These are phyloP conservation scores for Acanthopagrus latus DNA, from an alignment of 2,797 vertebrate species.

Conservation along the genomic window DNA sequence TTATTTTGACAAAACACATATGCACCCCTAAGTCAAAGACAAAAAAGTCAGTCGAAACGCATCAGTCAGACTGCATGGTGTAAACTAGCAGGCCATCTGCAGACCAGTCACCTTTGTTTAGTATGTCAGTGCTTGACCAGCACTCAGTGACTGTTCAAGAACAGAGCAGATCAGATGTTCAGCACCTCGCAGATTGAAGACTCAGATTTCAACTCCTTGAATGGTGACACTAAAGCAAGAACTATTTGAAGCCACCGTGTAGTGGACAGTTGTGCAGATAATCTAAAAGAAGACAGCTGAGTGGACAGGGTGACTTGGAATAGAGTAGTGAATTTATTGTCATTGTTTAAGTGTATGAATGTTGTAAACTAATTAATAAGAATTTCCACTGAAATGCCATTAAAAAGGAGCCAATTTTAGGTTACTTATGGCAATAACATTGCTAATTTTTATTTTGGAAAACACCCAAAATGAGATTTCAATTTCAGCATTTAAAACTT, in stretches of 20 bases:
- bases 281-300: slow-evolving; percentile 36
- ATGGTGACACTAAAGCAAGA: slow-evolving; percentile 41
- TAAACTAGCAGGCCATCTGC: background rate
- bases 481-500: background rate
- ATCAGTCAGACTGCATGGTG: background rate
- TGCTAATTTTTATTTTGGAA: background rate
- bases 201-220: slow-evolving; percentile 72
- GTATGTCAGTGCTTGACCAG: slow-evolving; percentile 6
- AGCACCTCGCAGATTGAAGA: slow-evolving; percentile 43
- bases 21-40: background rate
- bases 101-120: slow-evolving; percentile 24
- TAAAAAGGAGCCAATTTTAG: background rate
- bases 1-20: background rate
- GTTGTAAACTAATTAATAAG: background rate
- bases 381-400: background rate
- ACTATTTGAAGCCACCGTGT: slow-evolving; percentile 52
- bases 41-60: background rate
- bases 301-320: background rate
- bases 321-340: background rate
- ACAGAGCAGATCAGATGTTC: slow-evolving; percentile 45
- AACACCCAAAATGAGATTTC: background rate
- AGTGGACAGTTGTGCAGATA: slow-evolving; percentile 28
- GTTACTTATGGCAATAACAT: background rate
- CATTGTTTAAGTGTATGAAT: background rate
- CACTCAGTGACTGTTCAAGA: slow-evolving; percentile 21